Base-by-base conservation (phyloP, 2,113 vertebrate species). In the Nothocercus nigrocapillus region DNA sequence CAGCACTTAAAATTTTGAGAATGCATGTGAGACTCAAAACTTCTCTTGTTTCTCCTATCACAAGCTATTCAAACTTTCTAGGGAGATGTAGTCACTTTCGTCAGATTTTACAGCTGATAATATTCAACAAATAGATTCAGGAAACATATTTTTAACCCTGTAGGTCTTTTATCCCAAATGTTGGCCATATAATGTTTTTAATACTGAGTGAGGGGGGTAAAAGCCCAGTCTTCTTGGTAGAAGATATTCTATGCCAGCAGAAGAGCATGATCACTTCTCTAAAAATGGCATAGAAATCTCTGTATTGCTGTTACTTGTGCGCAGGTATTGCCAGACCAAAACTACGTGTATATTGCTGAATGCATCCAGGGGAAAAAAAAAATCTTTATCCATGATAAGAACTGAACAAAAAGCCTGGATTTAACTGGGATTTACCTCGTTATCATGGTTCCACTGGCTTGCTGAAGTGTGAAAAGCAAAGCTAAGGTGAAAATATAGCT, bases 121-220 rank as follows among this genome's bases (percentile, higher is more conserved):
- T 62, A 45, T 40, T 68, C 63, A 85, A 45, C 7, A 90, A 74
- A 91, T 74, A 45, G 45, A 83, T 90, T 85, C 73, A 77, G 89
- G n/a, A 90, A 62, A 3, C 3, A 0, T 74, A 22, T 7, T 61
- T 93, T 24, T 73, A 13, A 13, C 5, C 17, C 24, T 61, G 45
- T 36, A 15, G 51, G 25, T 54, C 51, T 34, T 34, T 25, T 17
- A 9, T 30, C 32, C 32, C 38, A 17, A 17, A 38, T 70, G 18
- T 53, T 72, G 36, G n/a, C 54, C 67, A 85, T 81, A 18, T n/a
- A 42, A 40, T 16, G 2, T 77, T 93, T 86, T 94, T 75, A 94
- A 88, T 96, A 94, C 88, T 94, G 86, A 61, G 78, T 85, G 19
- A 42, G 40, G 45, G 45, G 82, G 54, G 24, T 95, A 75, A 92